Evolutionary conservation across 1,140 invertebrate species (phyloP).

Genomic region (Acyrthosiphon pisum): DNA sequence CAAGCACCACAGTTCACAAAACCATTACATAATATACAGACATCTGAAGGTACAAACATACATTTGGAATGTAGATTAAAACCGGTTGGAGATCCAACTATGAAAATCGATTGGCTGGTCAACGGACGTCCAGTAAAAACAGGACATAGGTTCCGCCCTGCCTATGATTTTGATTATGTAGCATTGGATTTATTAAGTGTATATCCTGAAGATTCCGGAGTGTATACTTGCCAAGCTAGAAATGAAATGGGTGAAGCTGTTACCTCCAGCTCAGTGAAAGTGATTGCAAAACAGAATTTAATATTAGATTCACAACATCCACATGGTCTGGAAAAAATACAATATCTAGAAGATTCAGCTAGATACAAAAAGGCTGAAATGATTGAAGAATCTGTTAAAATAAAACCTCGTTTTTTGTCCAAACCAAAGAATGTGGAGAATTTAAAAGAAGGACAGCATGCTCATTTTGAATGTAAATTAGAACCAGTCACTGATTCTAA

Average conservation of each 20-base stretch:
- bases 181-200: constrained; percentile 94
- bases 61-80: constrained; percentile 91
- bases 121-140: constrained; percentile 88
- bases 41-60: constrained; percentile 89
- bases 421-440: constrained; percentile 85
- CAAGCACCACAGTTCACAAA: constrained; percentile 86
- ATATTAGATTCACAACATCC: constrained; percentile 85
- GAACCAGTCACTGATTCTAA: constrained; percentile 96
- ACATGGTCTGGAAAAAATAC: constrained; percentile 86
- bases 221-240: constrained; percentile 91
- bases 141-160: constrained; percentile 91
- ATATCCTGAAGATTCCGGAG: constrained; percentile 95
- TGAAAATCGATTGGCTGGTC: constrained; percentile 97
- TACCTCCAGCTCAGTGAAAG: constrained; percentile 85
- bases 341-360: constrained; percentile 87
- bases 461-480: constrained; percentile 97
- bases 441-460: constrained; percentile 88
- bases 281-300: constrained; percentile 85
- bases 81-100: constrained; percentile 92
- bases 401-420: constrained; percentile 83
- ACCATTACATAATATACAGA: constrained; percentile 88
- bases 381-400: constrained; percentile 82
- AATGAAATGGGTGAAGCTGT: constrained; percentile 94
- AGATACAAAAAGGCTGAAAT: constrained; percentile 82
- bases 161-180: constrained; percentile 97